These are phyloP conservation scores for Enteromius treurensis DNA, from an alignment of 2,797 vertebrate genomes.

Conservation along the genomic window DNA sequence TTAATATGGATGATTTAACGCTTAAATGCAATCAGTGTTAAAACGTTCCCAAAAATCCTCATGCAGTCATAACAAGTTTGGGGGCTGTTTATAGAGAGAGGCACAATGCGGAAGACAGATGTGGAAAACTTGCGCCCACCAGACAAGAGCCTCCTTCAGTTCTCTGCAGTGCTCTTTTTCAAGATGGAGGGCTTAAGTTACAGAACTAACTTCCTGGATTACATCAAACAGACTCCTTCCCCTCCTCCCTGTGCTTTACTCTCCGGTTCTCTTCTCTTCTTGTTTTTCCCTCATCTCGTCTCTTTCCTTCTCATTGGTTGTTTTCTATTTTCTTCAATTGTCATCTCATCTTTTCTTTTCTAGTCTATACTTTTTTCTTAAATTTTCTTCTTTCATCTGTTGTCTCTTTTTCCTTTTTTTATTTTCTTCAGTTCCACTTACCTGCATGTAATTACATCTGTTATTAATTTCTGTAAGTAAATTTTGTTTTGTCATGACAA, in stretches of 20 bases:
- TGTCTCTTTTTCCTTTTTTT: not conserved
- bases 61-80: conserved; percentile 80
- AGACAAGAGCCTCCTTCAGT: conserved; percentile 83
- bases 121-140: conserved; percentile 80
- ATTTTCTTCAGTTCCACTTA: not conserved
- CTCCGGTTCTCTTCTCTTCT: conserved; percentile 54
- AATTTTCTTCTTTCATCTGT: not conserved
- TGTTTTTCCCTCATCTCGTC: not conserved
- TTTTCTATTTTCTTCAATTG: not conserved
- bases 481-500: not conserved
- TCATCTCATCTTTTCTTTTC: not conserved
- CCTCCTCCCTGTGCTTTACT: conserved; percentile 46
- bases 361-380: not conserved
- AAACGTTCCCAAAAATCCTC: conserved; percentile 78
- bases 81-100: conserved; percentile 80
- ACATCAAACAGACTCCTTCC: conserved; percentile 74
- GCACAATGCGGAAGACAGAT: conserved; percentile 84
- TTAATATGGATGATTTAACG: conserved; percentile 82
- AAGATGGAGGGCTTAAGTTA: conserved; percentile 78
- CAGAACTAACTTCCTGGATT: conserved; percentile 86
- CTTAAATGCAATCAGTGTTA: conserved; percentile 82
- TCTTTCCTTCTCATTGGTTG: not conserved
- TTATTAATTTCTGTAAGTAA: not conserved
- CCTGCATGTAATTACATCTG: not conserved
- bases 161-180: conserved; percentile 58